Conservation (phyloP, 2,113 vertebrate species). For the Menidia beryllina region DNA sequence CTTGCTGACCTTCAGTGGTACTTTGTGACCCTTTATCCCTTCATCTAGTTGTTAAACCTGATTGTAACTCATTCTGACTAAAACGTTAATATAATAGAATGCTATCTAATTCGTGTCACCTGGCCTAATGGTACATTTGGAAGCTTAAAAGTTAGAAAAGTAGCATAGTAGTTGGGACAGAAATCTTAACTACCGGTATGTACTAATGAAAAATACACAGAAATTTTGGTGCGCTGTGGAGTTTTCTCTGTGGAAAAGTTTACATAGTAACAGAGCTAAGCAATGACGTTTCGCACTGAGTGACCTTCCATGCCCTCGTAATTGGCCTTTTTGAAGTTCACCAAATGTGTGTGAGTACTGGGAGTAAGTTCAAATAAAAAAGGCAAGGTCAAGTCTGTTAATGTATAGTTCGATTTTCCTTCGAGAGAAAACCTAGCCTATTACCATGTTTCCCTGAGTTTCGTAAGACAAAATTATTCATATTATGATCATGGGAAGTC, state of each 20-base stretch:
- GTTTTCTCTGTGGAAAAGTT: not conserved
- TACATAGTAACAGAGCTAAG: constrained; percentile 40
- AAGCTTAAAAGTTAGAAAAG: not conserved
- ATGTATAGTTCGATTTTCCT: constrained; percentile 11
- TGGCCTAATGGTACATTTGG: not conserved
- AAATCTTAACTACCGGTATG: not conserved
- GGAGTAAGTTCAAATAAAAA: constrained; percentile 47
- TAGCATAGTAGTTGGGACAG: not conserved
- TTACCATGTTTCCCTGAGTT: constrained; percentile 54
- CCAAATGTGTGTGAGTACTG: constrained; percentile 50
- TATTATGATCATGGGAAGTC: constrained; percentile 32
- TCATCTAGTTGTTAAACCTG: not conserved
- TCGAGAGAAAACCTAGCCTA: constrained; percentile 19
- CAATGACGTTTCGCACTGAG: constrained; percentile 44
- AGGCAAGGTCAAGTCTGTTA: constrained; percentile 11
- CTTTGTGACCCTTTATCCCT: not conserved
- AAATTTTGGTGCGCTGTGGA: constrained; percentile 5
- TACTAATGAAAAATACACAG: not conserved
- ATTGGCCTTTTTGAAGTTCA: constrained; percentile 67
- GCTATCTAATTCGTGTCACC: no score
- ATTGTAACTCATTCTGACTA: not conserved
- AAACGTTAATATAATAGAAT: not conserved
- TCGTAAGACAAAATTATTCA: constrained; percentile 39
- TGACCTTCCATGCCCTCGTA: constrained; percentile 62
- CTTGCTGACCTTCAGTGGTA: not conserved